Conservation (phyloP, 2,113 vertebrate species). For the Anseranas semipalmata region DNA sequence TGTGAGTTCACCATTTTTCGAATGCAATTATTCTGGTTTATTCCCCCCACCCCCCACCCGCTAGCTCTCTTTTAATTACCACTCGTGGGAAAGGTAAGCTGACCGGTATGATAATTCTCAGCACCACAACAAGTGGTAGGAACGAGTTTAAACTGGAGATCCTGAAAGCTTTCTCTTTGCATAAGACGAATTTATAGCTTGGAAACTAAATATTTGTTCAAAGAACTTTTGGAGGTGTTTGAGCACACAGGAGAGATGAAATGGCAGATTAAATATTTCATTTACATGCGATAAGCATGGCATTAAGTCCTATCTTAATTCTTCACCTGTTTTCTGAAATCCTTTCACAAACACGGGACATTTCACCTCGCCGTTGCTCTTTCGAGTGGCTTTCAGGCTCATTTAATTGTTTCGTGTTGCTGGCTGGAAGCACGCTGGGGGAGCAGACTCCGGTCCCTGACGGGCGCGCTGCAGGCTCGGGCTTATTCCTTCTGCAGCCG, state of each 20-base stretch:
- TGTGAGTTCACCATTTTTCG: not conserved
- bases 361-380: not conserved
- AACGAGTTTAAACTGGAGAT: slow-evolving; percentile 66
- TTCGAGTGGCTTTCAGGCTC: not conserved
- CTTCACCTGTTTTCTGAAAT: slow-evolving; percentile 57
- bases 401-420: not conserved
- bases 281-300: slow-evolving; percentile 23
- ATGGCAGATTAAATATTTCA: slow-evolving; percentile 52
- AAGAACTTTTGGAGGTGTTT: slow-evolving; percentile 54
- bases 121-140: slow-evolving; percentile 16
- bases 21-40: slow-evolving; percentile 12
- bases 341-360: slow-evolving; percentile 27
- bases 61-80: slow-evolving; percentile 44
- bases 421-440: not conserved
- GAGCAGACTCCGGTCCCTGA: not conserved
- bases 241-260: slow-evolving; percentile 48
- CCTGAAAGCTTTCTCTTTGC: slow-evolving; percentile 70
- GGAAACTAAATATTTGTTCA: slow-evolving; percentile 70
- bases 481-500: not conserved
- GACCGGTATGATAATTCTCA: slow-evolving; percentile 52
- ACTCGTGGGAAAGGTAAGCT: slow-evolving; percentile 61
- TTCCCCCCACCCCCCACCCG: not conserved
- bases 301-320: slow-evolving; percentile 32
- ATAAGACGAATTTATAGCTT: slow-evolving; percentile 62
- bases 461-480: fast-evolving